phyloP scores from a whole-genome alignment of 2,888 invertebrate genomes.

The Poecilus cupreus region DNA sequence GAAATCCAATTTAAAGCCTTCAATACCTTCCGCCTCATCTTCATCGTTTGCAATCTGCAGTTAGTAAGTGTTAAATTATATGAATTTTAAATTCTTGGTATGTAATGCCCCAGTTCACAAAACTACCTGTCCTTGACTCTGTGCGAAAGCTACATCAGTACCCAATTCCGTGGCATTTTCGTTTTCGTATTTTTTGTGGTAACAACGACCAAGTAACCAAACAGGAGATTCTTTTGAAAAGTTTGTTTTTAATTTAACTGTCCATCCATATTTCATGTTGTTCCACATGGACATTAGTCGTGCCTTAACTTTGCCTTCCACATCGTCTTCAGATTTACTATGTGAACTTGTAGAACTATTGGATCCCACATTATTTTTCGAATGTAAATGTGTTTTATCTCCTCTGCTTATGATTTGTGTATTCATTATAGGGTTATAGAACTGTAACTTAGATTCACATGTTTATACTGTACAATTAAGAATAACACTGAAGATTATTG shows the following conservation, averaged over 20 bases:
- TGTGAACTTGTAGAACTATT: slow-evolving; percentile 66
- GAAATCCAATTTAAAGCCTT: slow-evolving; percentile 90
- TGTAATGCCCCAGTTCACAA: not conserved
- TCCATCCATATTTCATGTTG: slow-evolving; percentile 92
- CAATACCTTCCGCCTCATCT: slow-evolving; percentile 77
- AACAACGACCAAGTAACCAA: slow-evolving; percentile 89
- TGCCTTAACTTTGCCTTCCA: slow-evolving; percentile 87
- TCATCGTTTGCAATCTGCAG: slow-evolving; percentile 66
- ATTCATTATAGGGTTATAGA: slow-evolving; percentile 64
- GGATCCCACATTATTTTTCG: slow-evolving; percentile 64
- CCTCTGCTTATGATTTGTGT: slow-evolving; percentile 66
- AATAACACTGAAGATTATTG: not conserved
- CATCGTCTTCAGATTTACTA: slow-evolving; percentile 72
- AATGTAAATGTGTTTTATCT: slow-evolving; percentile 65
- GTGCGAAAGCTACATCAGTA: slow-evolving; percentile 77
- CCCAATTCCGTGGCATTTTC: slow-evolving; percentile 76
- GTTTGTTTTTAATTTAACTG: slow-evolving; percentile 84
- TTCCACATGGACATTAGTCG: slow-evolving; percentile 92
- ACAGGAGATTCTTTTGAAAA: slow-evolving; percentile 92
- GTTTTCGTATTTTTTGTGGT: slow-evolving; percentile 79
- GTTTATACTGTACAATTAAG: not conserved
- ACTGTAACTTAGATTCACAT: slow-evolving; percentile 12
- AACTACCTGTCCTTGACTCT: slow-evolving; percentile 74
- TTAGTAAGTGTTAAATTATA: not conserved
- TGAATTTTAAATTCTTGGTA: not conserved